These are phyloP conservation scores for Andrena fulva DNA, from an alignment of 2,888 invertebrate species.

Conservation along the genomic window DNA sequence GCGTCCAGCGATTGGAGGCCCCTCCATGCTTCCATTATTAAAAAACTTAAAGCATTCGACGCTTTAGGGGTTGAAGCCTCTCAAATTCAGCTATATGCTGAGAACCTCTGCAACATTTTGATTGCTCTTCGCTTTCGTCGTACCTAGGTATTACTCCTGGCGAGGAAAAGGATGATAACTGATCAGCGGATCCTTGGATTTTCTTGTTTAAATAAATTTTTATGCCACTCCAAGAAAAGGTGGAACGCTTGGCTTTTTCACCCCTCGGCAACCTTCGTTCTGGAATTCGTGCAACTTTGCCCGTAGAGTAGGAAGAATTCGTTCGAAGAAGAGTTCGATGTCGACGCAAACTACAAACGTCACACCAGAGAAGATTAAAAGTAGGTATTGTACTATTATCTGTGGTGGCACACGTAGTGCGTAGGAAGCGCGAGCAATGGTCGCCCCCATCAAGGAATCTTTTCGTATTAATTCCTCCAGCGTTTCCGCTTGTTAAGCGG, in stretches of 20 bases:
- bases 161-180: too few species aligned
- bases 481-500: constrained; percentile 23
- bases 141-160: too few species aligned
- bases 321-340: background rate
- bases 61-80: constrained; percentile 36
- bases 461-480: background rate
- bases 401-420: background rate
- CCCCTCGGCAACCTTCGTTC: constrained; percentile 48
- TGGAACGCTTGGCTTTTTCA: constrained; percentile 75
- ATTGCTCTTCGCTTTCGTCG: background rate
- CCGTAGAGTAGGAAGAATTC: background rate
- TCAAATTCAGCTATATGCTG: background rate
- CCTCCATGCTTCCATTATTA: background rate
- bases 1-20: background rate
- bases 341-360: background rate
- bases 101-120: background rate
- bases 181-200: too few species aligned
- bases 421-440: background rate
- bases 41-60: background rate
- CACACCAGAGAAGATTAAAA: background rate
- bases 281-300: constrained; percentile 76
- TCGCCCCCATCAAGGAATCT: background rate
- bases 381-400: background rate
- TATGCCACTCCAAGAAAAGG: constrained; percentile 73
- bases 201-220: too few species aligned